Percentiles rank a stretch among this genome's conserved stretches.
These are phyloP conservation scores for Pseudorhombus dupliciocellatus DNA, from an alignment of 2,113 vertebrate species.

Conservation along the genomic window DNA sequence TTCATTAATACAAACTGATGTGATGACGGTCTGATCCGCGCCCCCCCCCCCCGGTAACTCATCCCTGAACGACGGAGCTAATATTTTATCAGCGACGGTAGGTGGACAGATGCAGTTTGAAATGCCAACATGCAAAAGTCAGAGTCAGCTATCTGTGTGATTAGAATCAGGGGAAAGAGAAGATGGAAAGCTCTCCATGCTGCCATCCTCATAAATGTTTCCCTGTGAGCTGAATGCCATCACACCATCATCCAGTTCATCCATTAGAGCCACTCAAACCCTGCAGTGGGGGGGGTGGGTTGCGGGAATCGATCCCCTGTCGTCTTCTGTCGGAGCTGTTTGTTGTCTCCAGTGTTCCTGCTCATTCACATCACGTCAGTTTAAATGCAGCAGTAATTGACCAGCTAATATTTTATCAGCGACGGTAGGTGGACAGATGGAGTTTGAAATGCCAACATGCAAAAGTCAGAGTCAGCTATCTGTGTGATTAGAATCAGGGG, in stretches of 20 bases:
- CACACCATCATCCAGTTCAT: not conserved
- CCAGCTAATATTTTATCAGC: slow-evolving; percentile 20
- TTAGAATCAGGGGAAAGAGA: not conserved
- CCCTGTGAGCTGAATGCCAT: not conserved
- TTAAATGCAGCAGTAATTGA: not conserved
- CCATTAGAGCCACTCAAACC: no score
- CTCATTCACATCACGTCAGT: not conserved
- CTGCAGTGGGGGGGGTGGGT: no score
- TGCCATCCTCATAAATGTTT: not conserved
- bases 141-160: slow-evolving; percentile 12
- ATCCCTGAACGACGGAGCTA: slow-evolving; percentile 17
- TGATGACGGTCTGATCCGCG: no score
- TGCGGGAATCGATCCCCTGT: not conserved
- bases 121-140: slow-evolving; percentile 10
- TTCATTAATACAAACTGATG: no score
- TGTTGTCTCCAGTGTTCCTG: not conserved
- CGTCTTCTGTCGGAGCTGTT: not conserved
- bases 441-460: slow-evolving; percentile 5
- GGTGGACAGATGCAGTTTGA: not conserved
- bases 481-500: not conserved
- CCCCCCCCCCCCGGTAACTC: no score
- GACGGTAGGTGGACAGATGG: not conserved
- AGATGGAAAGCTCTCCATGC: not conserved
- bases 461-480: slow-evolving; percentile 21
- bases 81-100: slow-evolving; percentile 11